phyloP scores from a whole-genome alignment of 2,113 vertebrate species.

The Tricholaema leucomelas region DNA sequence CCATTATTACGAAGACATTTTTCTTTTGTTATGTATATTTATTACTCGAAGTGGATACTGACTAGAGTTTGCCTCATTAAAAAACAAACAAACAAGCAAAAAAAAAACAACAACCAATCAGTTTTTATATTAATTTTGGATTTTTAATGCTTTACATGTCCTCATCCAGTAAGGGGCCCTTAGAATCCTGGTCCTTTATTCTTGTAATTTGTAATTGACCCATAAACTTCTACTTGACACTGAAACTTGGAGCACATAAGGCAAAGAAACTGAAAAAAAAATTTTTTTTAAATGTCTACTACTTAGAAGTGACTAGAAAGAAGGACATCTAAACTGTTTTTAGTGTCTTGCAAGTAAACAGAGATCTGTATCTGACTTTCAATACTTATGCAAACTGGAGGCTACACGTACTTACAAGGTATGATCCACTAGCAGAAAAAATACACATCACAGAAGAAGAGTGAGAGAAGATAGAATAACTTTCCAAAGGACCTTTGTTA shows the following conservation, averaged over 20 bases:
- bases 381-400: not conserved
- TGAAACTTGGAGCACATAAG: not conserved
- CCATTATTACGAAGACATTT: not conserved
- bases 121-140: not conserved
- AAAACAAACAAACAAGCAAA: too few species aligned
- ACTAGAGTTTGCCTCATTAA: not conserved
- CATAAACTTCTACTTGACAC: not conserved
- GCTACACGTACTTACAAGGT: not conserved
- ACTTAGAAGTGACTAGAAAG: not conserved
- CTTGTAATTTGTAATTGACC: not conserved
- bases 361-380: not conserved
- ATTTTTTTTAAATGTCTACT: too few species aligned
- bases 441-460: not conserved
- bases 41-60: not conserved
- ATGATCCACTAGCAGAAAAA: not conserved
- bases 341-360: not conserved
- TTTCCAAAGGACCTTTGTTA: not conserved
- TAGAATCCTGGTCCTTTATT: not conserved
- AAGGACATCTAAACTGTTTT: not conserved
- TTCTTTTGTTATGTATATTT: rapidly evolving
- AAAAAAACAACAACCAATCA: too few species aligned
- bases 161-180: not conserved
- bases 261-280: too few species aligned
- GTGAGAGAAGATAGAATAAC: not conserved
- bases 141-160: not conserved